Evolutionary conservation across 2,888 invertebrate genomes (phyloP), one percentile per base, ranked within the genome.

Genomic region (Hirtodrosophila confusa): DNA sequence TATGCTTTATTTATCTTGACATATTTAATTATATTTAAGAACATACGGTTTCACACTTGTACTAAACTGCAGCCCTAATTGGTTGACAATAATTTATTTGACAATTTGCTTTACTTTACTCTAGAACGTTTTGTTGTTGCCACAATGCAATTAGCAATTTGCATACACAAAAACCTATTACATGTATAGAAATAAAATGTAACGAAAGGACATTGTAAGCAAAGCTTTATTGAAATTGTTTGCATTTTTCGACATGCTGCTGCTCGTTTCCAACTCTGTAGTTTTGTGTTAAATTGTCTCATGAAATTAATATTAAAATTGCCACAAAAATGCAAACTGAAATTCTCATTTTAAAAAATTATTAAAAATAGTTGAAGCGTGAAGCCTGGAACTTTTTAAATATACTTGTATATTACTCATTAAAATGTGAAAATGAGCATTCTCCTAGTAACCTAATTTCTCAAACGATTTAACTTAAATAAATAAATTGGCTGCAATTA

Each of bases 111-210:
- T n/a, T 6, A 47, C 17, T 17, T 17, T 17, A 1, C 2, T 1
- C 17, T 33, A 23, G 23, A 1, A 12, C 47, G 17, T 47, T 50
- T 17, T 41, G 39, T 43, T 33, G 12, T 41, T 57, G 43, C 45
- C 40, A 37, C 23, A 60, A 17, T 49, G 53, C 68, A 69, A 80
- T 87, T 74, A 72, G 67, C 57, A 61, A 45, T 64, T 67, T 64
- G 50, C 6, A 33, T 27, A 24, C 35, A 9, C 3, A 54, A 56
- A 63, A 43, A 36, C 56, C 17, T 35, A 47, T 17, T 36, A 35
- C 43, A n/a, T 17, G 2, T 17, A 17, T 17, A 17, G 11, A 17
- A 53, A 12, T 45, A 33, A 35, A 50, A 7, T 6, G 35, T 36
- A 41, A 8, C 17, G 47, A 68, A 63, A 36, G 10, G 48, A 45